Evolutionary conservation across 2,113 vertebrate genomes (phyloP), one percentile per base, ranked within the genome.

Genomic region (Symphodus melops): DNA sequence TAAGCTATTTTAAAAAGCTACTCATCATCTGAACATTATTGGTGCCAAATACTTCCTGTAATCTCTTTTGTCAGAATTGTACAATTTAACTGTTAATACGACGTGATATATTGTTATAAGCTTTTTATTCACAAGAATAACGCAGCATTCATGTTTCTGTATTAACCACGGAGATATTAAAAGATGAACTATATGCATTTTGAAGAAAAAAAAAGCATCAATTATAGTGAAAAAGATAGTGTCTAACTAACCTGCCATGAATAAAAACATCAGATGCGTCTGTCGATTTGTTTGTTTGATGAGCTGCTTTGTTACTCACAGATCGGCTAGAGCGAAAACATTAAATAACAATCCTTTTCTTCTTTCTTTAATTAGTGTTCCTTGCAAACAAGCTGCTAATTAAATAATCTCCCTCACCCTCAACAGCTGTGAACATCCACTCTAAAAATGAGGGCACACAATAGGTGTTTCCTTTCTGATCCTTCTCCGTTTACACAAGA

Each of bases 41-140:
- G 81, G 70, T 88, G 85, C 77, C 83, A 86, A 79, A 73, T 79
- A 64, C 41, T 84, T 81, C 52, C 49, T 77, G 46, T 77, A 62
- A 81, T 72, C 28, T 72, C 28, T 81, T 82, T 81, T 77, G 59
- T 41, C 49, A 60, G 64, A 86, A 63, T 81, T 75, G 60, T 83
- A 66, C 55, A 41, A 59, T 23, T 49, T 28, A 63, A 61, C 77
- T 60, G 53, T 77, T 73, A 76, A 74, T 76, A 83, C 69, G 2
- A 23, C 49, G 77, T 42, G 74, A 75, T 84, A 72, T 87, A 67
- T 64, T 61, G 55, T 72, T 68, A 20, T 9, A 82, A 23, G 59
- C 46, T 71, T 79, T 81, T 83, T 36, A 74, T 65, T 81, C 56
- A 68, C 36, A 39, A 33, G 59, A 68, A 69, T 75, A 79, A 82